Conservation (phyloP, 2,797 vertebrate genomes). For the Sarcoramphus papa region DNA sequence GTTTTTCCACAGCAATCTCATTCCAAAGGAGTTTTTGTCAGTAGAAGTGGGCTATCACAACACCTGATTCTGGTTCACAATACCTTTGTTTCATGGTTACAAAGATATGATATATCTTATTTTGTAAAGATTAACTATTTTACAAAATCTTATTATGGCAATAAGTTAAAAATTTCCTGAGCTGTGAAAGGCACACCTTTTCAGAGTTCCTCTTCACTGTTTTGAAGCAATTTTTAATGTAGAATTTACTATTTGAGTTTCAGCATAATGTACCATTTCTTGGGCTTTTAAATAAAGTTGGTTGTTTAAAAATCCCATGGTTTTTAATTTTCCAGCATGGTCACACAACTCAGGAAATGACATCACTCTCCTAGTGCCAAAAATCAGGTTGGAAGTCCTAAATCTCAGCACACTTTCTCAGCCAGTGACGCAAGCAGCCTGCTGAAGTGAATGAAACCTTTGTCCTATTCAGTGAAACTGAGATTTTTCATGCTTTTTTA, state of each 20-base stretch:
- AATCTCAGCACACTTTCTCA: constrained; percentile 13
- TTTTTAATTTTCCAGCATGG: not conserved
- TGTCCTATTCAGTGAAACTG: not conserved
- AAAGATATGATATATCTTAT: not conserved
- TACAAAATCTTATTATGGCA: not conserved
- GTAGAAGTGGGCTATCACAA: not conserved
- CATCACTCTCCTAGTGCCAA: not conserved
- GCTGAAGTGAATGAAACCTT: constrained; percentile 27
- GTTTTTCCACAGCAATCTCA: not conserved
- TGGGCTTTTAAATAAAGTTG: not conserved
- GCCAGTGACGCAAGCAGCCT: not conserved
- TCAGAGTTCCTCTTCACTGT: not conserved
- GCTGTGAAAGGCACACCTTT: not conserved
- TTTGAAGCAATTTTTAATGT: not conserved
- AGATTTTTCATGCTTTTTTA: not conserved
- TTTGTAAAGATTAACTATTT: not conserved
- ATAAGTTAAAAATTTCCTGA: not conserved
- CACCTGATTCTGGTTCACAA: not conserved
- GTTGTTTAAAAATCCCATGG: not conserved
- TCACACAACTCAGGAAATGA: constrained; percentile 21
- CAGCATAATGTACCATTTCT: not conserved
- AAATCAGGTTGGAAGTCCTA: constrained; percentile 3
- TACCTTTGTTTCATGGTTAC: not conserved
- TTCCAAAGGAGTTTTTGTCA: not conserved
- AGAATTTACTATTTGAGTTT: not conserved